Evolutionary conservation across 2,113 vertebrate species (phyloP), one percentile per base, ranked within the genome.

Genomic region (Oostethus manadensis): DNA sequence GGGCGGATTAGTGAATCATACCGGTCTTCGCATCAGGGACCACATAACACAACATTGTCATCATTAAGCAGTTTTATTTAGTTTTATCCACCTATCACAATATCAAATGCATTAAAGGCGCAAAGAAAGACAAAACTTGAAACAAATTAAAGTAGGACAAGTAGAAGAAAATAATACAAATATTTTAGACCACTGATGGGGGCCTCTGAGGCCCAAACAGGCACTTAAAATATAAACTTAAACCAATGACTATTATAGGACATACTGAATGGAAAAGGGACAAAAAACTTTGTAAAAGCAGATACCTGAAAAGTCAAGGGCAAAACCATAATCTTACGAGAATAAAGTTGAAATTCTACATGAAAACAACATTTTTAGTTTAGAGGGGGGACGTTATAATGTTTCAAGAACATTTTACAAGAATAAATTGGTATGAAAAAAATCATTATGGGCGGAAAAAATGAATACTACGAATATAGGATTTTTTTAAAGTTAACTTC

Each of bases 11-110:
- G 69, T 55, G 68, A 81, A 70, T 68, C 65, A n/a, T 17, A 29
- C 23, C 35, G n/a, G 54, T 54, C 58, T 48, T 17, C 2, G 10
- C 48, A 7, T 42, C 47, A 49, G 4, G 16, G 23, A 26, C 26
- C 60, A 11, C 44, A 44, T 29, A 17, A n/a, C 11, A 44, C 9
- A 13, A 54, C 17, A 18, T 13, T 13, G 51, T 55, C 56, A 56
- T 10, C 18, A 29, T 22, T 50, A 57, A 68, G 43, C 48, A 67
- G 62, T 77, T 84, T 42, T 65, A 77, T 80, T 73, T 69, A 60
- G 79, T 71, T 85, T 74, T 64, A 83, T 79, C 76, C 78, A 84
- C 50, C 73, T 73, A 79, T 85, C 62, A 88, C 85, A 85, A 88
- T 70, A 85, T 74, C 79, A 77, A 74, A 78, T 76, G 77, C 82